These are phyloP conservation scores for Frieseomelitta varia DNA, from an alignment of 1,140 invertebrate species.

Conservation along the genomic window DNA sequence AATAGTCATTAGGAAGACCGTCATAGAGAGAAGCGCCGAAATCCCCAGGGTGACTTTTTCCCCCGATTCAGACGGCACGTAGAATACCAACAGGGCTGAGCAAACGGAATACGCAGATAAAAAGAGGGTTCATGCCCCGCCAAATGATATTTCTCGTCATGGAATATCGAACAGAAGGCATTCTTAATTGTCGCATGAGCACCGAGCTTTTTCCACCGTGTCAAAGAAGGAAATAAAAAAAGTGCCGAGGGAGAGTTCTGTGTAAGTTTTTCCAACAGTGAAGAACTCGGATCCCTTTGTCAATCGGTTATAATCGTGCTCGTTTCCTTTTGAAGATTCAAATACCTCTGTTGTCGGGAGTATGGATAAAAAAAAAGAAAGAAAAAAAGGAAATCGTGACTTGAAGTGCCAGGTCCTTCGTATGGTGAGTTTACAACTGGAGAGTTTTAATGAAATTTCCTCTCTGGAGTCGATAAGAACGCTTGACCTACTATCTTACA, in stretches of 20 bases:
- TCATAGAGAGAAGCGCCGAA: conserved; percentile 95
- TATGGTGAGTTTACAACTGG: background rate
- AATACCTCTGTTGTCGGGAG: background rate
- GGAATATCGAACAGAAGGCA: conserved; percentile 53
- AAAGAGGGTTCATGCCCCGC: background rate
- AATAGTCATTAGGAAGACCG: conserved; percentile 96
- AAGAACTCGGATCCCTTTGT: conserved; percentile 1
- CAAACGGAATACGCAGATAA: conserved; percentile 57
- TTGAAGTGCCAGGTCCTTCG: background rate
- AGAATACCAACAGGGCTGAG: conserved; percentile 93
- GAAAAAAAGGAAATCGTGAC: background rate
- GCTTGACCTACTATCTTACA: conserved; percentile 4
- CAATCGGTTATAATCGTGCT: background rate
- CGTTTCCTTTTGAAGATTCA: background rate
- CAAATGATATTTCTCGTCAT: background rate
- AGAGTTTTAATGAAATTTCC: conserved; percentile 40
- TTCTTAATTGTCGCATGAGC: conserved; percentile 6
- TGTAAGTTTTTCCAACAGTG: conserved; percentile 6
- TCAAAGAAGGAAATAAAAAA: background rate
- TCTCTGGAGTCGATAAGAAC: background rate
- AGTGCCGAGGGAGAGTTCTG: background rate
- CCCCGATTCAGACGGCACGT: conserved; percentile 95
- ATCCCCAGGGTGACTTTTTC: conserved; percentile 95
- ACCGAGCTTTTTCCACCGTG: background rate
- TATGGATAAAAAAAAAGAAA: background rate